Evolutionary conservation across 2,113 vertebrate genomes (phyloP).

Genomic region (Marmota flaviventris): DNA sequence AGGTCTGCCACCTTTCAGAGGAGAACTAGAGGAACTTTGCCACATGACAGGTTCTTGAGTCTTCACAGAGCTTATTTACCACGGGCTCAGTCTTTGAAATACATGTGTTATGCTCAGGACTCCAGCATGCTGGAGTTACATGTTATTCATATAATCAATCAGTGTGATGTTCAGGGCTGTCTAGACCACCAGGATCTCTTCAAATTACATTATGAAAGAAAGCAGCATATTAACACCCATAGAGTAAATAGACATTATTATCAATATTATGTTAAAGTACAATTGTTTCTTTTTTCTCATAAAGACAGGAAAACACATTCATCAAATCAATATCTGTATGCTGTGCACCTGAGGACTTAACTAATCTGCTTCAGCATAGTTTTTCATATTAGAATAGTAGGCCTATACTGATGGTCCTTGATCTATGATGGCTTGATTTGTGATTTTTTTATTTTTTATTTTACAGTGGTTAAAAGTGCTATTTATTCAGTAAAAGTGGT

Average conservation of each 20-base stretch:
- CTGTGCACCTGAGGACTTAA: not conserved
- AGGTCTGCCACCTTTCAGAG: not conserved
- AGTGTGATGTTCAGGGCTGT: not conserved
- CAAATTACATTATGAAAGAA: not conserved
- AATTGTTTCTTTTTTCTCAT: not conserved
- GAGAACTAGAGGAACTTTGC: not conserved
- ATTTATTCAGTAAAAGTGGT: not conserved
- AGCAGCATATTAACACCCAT: not conserved
- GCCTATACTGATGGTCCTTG: not conserved
- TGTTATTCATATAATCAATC: not conserved
- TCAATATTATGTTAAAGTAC: not conserved
- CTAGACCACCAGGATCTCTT: not conserved
- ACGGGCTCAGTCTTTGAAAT: not conserved
- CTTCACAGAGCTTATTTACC: not conserved
- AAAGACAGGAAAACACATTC: not conserved
- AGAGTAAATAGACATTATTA: not conserved
- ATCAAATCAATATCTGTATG: not conserved
- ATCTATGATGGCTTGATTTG: not conserved
- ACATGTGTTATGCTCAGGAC: not conserved
- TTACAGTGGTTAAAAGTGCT: not conserved
- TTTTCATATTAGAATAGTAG: not conserved
- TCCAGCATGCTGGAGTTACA: too few relatives aligned
- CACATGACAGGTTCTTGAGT: not conserved
- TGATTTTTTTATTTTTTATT: not conserved
- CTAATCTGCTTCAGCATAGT: not conserved